These are phyloP conservation scores for Leptodirus hochenwartii DNA, from an alignment of 2,888 invertebrate genomes.

Conservation along the genomic window DNA sequence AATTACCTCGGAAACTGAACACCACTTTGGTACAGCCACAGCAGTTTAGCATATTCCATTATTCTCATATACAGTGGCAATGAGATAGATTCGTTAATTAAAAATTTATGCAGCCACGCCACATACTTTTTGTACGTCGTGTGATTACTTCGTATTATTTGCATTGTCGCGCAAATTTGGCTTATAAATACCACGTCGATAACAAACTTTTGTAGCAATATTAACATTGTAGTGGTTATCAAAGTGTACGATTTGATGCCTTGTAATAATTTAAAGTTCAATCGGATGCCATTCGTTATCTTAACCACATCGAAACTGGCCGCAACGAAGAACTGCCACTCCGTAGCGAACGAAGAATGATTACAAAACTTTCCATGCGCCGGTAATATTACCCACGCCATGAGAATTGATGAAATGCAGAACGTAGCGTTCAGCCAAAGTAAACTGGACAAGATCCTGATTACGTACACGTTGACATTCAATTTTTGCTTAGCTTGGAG, in stretches of 20 bases:
- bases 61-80: conserved; percentile 8
- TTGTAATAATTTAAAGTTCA: no score
- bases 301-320: no score
- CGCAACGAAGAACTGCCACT: no score
- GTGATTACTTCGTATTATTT: conserved; percentile 9
- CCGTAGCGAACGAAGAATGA: no score
- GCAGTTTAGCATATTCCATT: conserved; percentile 8
- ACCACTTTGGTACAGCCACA: conserved; percentile 9
- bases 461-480: conserved; percentile 13
- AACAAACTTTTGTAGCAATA: conserved; percentile 7
- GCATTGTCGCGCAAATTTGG: conserved; percentile 9
- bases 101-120: conserved; percentile 8
- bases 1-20: conserved; percentile 8
- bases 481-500: conserved; percentile 11
- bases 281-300: no score
- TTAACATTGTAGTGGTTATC: conserved; percentile 8
- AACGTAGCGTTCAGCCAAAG: no score
- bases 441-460: conserved; percentile 9
- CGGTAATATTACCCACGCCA: no score
- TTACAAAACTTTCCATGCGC: no score
- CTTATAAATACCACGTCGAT: conserved; percentile 9
- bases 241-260: conserved; percentile 2
- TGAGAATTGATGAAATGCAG: no score
- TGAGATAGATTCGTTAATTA: conserved; percentile 9
- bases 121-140: conserved; percentile 8